Conservation (phyloP, 2,113 vertebrate species). For the Orycteropus afer region DNA sequence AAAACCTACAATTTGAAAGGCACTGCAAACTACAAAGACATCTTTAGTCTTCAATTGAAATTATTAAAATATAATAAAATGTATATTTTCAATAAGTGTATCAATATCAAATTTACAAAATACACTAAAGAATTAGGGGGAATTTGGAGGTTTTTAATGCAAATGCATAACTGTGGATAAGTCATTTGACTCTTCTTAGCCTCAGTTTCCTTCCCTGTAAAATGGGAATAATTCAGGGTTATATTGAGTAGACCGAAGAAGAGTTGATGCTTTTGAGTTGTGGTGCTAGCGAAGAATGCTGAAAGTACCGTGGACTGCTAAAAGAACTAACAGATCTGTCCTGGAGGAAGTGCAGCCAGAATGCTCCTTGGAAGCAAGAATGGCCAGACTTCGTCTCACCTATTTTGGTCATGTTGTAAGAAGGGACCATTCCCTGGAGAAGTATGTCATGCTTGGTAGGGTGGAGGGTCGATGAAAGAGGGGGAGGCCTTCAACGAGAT, state of each 20-base stretch:
- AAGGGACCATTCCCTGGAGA: too few relatives aligned
- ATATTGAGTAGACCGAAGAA: background rate
- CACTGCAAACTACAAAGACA: background rate
- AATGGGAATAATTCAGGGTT: background rate
- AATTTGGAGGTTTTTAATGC: slow-evolving; percentile 15
- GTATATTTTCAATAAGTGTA: background rate
- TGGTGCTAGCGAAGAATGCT: too few relatives aligned
- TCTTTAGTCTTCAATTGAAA: background rate
- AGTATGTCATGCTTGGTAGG: too few relatives aligned
- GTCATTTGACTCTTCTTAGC: background rate
- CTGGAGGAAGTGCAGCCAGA: too few relatives aligned
- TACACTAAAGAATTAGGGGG: slow-evolving; percentile 7
- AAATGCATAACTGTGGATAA: background rate
- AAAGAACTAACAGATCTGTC: too few relatives aligned
- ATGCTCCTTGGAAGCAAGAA: too few relatives aligned
- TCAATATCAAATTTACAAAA: slow-evolving; percentile 21
- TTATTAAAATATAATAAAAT: slow-evolving; percentile 4
- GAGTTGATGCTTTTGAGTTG: background rate
- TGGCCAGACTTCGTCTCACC: too few relatives aligned
- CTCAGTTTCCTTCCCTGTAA: background rate
- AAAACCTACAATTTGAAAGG: background rate
- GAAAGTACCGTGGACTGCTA: too few relatives aligned
- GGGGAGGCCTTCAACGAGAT: too few relatives aligned
- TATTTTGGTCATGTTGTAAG: too few relatives aligned
- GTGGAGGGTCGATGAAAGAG: too few relatives aligned